Percentiles rank a stretch among this genome's conserved stretches.
Evolutionary conservation across 2,797 vertebrate genomes (phyloP).

Genomic region (Nyctalus aviator): DNA sequence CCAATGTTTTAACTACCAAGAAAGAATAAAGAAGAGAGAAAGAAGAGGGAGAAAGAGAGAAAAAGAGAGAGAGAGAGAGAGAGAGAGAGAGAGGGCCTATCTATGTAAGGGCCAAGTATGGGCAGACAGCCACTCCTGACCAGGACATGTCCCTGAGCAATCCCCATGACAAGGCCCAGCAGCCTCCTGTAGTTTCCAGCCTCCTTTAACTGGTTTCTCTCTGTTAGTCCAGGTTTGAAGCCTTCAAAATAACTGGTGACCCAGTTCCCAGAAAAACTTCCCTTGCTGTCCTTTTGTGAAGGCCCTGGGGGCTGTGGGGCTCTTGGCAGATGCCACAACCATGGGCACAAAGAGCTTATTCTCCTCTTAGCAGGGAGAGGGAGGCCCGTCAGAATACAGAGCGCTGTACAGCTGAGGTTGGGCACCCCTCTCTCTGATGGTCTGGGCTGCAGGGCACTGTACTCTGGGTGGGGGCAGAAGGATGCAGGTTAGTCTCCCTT

Average conservation of each 20-base stretch:
- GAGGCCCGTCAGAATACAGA: slow-evolving; percentile 5
- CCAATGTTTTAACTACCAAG: background rate
- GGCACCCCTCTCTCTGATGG: background rate
- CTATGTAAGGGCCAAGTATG: background rate
- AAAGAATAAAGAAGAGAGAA: background rate
- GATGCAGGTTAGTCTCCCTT: background rate
- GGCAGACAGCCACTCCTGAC: background rate
- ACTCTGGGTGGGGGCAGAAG: background rate
- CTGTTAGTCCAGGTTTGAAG: slow-evolving; percentile 66
- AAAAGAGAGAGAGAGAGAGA: background rate
- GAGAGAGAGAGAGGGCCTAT: background rate
- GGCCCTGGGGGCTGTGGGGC: background rate
- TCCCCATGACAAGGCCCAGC: background rate
- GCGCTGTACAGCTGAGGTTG: background rate
- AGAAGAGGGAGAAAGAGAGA: background rate
- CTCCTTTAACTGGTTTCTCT: slow-evolving; percentile 42
- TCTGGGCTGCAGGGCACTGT: background rate
- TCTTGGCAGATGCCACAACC: slow-evolving; percentile 57
- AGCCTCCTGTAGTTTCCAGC: slow-evolving; percentile 29
- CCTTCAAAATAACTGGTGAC: slow-evolving; percentile 74
- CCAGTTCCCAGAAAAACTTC: slow-evolving; percentile 82
- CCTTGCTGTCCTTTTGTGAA: slow-evolving; percentile 65
- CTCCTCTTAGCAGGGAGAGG: slow-evolving; percentile 41
- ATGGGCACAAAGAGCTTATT: slow-evolving; percentile 71
- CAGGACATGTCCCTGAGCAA: background rate